phyloP scores from a whole-genome alignment of 2,888 invertebrate genomes.

The Capitulum mitella region DNA sequence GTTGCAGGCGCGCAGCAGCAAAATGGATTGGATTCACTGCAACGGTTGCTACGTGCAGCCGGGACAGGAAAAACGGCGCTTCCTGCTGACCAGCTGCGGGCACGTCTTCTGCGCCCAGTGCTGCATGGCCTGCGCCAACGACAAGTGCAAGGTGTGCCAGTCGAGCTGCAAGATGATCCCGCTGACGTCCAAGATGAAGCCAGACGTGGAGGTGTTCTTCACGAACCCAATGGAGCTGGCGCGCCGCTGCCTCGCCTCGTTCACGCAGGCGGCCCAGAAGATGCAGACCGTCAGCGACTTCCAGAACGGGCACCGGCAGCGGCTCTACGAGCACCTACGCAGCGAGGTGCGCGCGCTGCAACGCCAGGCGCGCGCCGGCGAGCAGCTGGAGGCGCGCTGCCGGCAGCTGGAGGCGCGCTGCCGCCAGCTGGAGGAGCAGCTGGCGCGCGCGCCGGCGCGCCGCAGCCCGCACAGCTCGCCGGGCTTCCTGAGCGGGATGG shows the following conservation, averaged over 20 bases:
- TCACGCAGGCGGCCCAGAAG: neutral
- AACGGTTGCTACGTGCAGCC: neutral
- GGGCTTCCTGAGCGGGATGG: constrained; percentile 20
- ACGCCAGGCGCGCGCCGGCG: neutral
- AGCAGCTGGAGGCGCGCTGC: constrained; percentile 7
- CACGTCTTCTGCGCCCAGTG: constrained; percentile 13
- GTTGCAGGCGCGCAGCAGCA: no score
- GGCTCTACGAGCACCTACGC: neutral
- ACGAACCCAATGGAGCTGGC: constrained; percentile 15
- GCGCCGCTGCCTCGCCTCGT: neutral
- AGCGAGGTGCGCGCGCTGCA: neutral
- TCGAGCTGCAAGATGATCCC: neutral
- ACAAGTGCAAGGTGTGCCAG: constrained; percentile 13
- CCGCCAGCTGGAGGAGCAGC: constrained; percentile 5
- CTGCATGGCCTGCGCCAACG: neutral
- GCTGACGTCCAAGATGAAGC: neutral
- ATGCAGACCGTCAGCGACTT: constrained; percentile 19
- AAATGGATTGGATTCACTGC: constrained; percentile 15
- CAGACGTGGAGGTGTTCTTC: constrained; percentile 9
- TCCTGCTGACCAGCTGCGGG: neutral
- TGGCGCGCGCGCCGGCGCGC: neutral
- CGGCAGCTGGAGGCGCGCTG: constrained; percentile 16
- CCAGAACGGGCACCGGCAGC: constrained; percentile 12
- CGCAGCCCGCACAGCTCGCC: neutral
- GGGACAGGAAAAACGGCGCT: neutral